Percentiles rank a stretch among this genome's conserved stretches.
These are phyloP conservation scores for Bombus sibiricus DNA, from an alignment of 1,140 invertebrate genomes.

Conservation along the genomic window DNA sequence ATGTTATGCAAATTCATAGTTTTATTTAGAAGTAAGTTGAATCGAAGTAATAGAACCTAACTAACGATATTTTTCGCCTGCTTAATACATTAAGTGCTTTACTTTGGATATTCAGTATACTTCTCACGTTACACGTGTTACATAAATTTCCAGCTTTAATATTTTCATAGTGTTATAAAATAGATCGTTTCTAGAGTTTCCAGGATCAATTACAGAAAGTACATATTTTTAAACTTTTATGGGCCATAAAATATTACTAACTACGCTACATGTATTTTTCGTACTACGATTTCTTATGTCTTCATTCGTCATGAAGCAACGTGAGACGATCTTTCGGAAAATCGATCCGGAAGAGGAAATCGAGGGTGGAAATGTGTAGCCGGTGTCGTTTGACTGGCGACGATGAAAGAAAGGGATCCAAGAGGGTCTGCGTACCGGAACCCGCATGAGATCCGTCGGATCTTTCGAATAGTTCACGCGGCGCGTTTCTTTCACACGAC, in stretches of 20 bases:
- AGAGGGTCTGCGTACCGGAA: conserved; percentile 39
- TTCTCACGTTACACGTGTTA: not conserved
- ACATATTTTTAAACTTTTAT: too few relatives aligned
- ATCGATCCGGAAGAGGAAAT: conserved; percentile 26
- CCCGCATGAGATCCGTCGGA: conserved; percentile 62
- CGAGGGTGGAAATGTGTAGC: not conserved
- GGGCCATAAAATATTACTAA: too few relatives aligned
- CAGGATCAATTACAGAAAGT: too few relatives aligned
- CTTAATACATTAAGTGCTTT: not conserved
- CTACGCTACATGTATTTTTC: too few relatives aligned
- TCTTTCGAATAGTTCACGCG: conserved; percentile 63
- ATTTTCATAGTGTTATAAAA: too few relatives aligned
- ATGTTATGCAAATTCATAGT: too few relatives aligned
- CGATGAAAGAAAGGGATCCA: conserved; percentile 4
- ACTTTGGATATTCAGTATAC: not conserved
- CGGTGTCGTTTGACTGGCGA: not conserved
- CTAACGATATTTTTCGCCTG: too few relatives aligned
- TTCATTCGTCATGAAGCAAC: not conserved
- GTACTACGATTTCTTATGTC: too few relatives aligned
- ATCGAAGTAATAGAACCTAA: not conserved
- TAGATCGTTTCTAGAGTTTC: too few relatives aligned
- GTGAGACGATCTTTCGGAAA: not conserved
- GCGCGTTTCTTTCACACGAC: conserved; percentile 66
- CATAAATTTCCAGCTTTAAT: too few relatives aligned
- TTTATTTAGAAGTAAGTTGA: not conserved